Conservation (phyloP, 2,797 vertebrate species). For the Percopsis omiscomaycus region DNA sequence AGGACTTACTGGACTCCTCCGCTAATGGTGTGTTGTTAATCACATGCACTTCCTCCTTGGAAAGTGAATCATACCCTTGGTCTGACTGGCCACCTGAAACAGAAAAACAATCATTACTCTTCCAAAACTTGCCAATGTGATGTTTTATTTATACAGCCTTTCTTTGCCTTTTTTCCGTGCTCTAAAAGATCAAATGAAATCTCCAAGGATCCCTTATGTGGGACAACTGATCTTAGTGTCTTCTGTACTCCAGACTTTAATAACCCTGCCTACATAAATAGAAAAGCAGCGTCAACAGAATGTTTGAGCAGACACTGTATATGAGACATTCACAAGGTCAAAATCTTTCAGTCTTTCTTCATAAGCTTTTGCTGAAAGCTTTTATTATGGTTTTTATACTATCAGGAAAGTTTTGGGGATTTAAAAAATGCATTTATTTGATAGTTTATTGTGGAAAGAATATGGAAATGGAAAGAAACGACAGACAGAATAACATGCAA, state of each 20-base stretch:
- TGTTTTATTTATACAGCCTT: neutral
- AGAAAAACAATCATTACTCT: slow-evolving; percentile 29
- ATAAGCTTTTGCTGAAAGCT: slow-evolving; percentile 1
- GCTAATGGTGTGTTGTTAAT: slow-evolving; percentile 72
- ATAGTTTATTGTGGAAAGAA: slow-evolving; percentile 3
- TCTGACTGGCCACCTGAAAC: slow-evolving; percentile 88
- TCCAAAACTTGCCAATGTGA: neutral
- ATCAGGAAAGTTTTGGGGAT: neutral
- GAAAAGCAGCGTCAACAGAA: slow-evolving; percentile 31
- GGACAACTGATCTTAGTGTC: slow-evolving; percentile 50
- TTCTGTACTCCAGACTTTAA: slow-evolving; percentile 25
- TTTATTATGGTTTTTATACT: slow-evolving; percentile 9
- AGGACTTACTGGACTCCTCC: slow-evolving; percentile 81
- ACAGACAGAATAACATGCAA: slow-evolving; percentile 10
- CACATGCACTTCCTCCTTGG: slow-evolving; percentile 87
- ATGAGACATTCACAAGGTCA: slow-evolving; percentile 43
- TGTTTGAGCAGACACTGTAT: slow-evolving; percentile 30
- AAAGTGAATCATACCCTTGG: slow-evolving; percentile 86
- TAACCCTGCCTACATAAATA: slow-evolving; percentile 48
- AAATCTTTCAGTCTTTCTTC: neutral
- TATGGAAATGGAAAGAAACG: slow-evolving; percentile 16
- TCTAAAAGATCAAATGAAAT: slow-evolving; percentile 20
- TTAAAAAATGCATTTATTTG: slow-evolving; percentile 7
- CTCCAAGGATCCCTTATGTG: slow-evolving; percentile 30
- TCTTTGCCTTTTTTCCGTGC: neutral